phyloP scores from a whole-genome alignment of 2,113 vertebrate genomes.

The Felis chaus region DNA sequence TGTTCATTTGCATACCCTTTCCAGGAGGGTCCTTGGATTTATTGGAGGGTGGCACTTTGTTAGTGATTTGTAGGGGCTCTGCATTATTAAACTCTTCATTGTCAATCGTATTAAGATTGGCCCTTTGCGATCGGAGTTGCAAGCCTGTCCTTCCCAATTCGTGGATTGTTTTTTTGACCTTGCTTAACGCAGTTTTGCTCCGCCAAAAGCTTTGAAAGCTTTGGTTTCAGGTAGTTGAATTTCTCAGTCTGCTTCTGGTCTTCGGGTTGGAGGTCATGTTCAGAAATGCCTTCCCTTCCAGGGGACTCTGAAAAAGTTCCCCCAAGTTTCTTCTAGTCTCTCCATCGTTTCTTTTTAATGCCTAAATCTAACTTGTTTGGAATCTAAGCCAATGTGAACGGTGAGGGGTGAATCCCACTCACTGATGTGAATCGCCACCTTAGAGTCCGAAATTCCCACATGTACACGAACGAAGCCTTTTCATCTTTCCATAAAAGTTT shows the following conservation, averaged over 20 bases:
- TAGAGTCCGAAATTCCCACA: not conserved
- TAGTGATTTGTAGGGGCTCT: not conserved
- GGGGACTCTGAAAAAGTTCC: not conserved
- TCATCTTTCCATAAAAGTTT: not conserved
- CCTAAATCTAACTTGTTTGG: not conserved
- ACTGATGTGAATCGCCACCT: not conserved
- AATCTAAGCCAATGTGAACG: not conserved
- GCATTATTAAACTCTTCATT: not conserved
- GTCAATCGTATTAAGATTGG: not conserved
- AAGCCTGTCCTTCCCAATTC: not conserved
- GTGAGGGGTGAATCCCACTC: not conserved
- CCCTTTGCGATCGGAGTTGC: not conserved
- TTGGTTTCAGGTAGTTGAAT: not conserved
- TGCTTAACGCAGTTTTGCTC: not conserved
- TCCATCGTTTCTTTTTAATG: not conserved
- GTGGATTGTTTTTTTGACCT: not conserved
- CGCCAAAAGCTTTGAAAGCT: not conserved
- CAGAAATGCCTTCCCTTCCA: not conserved
- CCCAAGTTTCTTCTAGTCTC: not conserved
- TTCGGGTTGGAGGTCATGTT: not conserved
- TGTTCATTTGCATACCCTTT: not conserved
- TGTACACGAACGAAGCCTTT: not conserved
- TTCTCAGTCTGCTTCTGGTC: not conserved
- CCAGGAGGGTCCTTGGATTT: not conserved
- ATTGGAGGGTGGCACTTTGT: not conserved